Base-by-base conservation (phyloP, 2,113 vertebrate species). In the Ibidorhyncha struthersii region DNA sequence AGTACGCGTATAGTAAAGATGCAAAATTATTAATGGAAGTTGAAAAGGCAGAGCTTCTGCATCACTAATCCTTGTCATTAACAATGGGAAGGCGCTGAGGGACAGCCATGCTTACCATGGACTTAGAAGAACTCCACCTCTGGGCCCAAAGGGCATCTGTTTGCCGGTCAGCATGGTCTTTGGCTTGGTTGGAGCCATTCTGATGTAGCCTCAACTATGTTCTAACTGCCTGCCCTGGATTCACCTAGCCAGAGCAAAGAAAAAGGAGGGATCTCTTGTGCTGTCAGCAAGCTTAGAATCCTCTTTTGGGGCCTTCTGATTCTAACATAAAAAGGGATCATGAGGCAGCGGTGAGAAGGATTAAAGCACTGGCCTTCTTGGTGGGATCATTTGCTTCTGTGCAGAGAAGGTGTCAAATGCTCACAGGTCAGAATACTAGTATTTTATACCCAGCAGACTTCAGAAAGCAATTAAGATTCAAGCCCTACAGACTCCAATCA, bases 401-500 rank as follows among this genome's bases (percentile, higher is more conserved):
- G 47, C 59, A 95, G 72, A 86, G 67, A 91, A 73, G 59, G 43
- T 86, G 63, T 89, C 88, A 92, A 32, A 93, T 40, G 74, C 50
- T 93, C 23, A 69, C 15, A 94, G 74, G 78, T 78, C 86, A 91
- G 53, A 82, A 91, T 45, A 70, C 16, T 59, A 81, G 36, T 16
- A 69, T 72, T 95, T 97, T 81, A 86, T 79, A 92, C 62, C 27
- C 17, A 0, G 22, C 56, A 91, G 83, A 56, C 40, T 87, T 84
- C 32, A 91, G 73, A 89, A 89, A 83, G 76, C 47, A 92, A 83
- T 89, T 89, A 95, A 85, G 82, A 91, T 95, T 96, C 70, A 85
- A 79, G 22, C 29, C 61, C 53, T 82, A 56, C 20, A 79, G 69
- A 49, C 47, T 81, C 69, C 50, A 94, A 61, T 95, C 85, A 93